Evolutionary conservation across 2,888 invertebrate genomes (phyloP), one percentile per base, ranked within the genome.

Genomic region (Noctua fimbriata): DNA sequence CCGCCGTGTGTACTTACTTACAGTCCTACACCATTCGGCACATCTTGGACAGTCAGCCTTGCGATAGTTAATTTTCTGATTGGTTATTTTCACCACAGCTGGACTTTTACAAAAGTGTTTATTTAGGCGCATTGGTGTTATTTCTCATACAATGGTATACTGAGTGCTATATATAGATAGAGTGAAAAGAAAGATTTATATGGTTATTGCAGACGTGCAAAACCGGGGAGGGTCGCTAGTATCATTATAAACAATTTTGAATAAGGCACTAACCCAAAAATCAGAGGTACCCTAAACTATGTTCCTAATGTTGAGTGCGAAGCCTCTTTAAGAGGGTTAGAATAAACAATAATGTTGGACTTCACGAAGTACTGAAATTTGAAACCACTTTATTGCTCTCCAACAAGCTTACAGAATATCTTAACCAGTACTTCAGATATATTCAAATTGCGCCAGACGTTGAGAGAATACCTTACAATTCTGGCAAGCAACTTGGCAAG

Each of bases 361-460:
- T n/a, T 32, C 12, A 47, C 18, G 12, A 70, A 36, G 32, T 7
- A 49, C n/a, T n/a, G 1, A 49, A 36, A 28, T 36, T n/a, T n/a
- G n/a, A 73, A 41, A 73, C 14, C 14, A 7, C 2, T 71, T 63
- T 49, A 44, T 72, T 47, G 18, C 24, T 82, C 21, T 12, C 9
- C 21, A 7, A 58, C 32, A 24, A 24, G 49, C 14, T 49, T 74
- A 52, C 49, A 52, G n/a, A 75, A 67, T 69, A 52, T 14, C 7
- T 55, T 47, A 83, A 76, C 67, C 52, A 0, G 16, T 69, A 76
- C 3, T 75, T 76, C 18, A 52, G 21, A 69, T 63, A 16, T 63
- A 83, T 76, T 69, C 9, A 81, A 83, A 83, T 81, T 76, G 47
- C 77, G 21, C 10, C 55, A 69, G 63, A 55, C 69, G 47, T 69